phyloP scores from a whole-genome alignment of 2,888 invertebrate genomes.

The Spodoptera exigua region DNA sequence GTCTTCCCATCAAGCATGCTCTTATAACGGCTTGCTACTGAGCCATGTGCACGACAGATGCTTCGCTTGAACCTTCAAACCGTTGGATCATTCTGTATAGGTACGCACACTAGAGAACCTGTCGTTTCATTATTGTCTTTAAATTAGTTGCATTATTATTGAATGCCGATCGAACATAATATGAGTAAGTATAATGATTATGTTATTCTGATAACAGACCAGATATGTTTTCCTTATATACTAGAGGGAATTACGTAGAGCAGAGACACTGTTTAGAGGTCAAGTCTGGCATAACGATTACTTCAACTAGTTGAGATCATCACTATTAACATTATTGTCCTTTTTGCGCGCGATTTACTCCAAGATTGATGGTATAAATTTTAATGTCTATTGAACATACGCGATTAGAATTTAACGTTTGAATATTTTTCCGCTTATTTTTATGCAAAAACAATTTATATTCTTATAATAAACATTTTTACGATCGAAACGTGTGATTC shows the following conservation, averaged over 20 bases:
- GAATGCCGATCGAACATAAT: constrained; percentile 1
- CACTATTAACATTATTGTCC: constrained; percentile 65
- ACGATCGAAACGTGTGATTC: constrained; percentile 31
- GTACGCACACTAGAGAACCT: constrained; percentile 19
- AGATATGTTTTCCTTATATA: constrained; percentile 42
- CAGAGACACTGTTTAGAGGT: constrained; percentile 50
- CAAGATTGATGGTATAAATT: constrained; percentile 51
- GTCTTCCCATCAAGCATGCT: constrained; percentile 78
- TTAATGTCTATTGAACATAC: constrained; percentile 42
- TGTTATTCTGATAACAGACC: constrained; percentile 24
- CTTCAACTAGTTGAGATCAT: constrained; percentile 73
- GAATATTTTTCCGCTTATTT: constrained; percentile 51
- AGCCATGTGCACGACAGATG: constrained; percentile 87
- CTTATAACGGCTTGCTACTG: constrained; percentile 69
- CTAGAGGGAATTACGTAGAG: constrained; percentile 37
- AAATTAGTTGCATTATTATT: constrained; percentile 11
- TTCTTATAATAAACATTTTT: constrained; percentile 34
- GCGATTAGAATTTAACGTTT: constrained; percentile 44
- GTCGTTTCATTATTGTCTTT: constrained; percentile 25
- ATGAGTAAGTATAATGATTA: constrained; percentile 2
- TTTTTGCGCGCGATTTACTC: constrained; percentile 67
- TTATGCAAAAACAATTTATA: constrained; percentile 27
- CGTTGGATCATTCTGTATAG: constrained; percentile 33
- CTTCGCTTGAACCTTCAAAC: constrained; percentile 71
- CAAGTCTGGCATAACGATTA: constrained; percentile 66